Percentiles rank a stretch among this genome's conserved stretches.
phyloP scores from a whole-genome alignment of 1,140 invertebrate species.

The Drosophila parvula region DNA sequence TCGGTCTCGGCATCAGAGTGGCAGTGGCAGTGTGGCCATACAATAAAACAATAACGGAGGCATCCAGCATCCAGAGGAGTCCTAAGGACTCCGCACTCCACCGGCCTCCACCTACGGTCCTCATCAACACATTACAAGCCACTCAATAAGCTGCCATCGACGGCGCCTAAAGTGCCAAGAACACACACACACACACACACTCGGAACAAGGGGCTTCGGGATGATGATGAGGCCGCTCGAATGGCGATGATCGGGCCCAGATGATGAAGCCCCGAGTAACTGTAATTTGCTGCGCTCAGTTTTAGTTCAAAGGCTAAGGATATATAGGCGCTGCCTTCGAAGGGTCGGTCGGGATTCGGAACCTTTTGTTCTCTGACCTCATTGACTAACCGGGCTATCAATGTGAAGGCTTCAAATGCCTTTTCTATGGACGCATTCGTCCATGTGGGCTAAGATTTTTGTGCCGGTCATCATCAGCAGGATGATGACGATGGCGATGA shows the following conservation, averaged over 20 bases:
- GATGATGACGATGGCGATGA: constrained; percentile 23
- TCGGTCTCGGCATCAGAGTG: not conserved
- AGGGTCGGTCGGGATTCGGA: constrained; percentile 15
- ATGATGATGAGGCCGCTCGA: constrained; percentile 50
- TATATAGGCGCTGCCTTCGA: constrained; percentile 41
- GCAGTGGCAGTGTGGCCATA: constrained; percentile 25
- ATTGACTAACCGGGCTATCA: constrained; percentile 68
- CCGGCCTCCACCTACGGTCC: constrained; percentile 11
- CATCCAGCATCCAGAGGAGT: constrained; percentile 12
- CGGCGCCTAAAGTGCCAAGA: constrained; percentile 77
- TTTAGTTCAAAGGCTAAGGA: constrained; percentile 60
- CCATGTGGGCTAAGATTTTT: constrained; percentile 78
- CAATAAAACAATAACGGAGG: constrained; percentile 78
- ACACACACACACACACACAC: constrained; percentile 49
- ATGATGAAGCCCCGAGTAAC: constrained; percentile 61
- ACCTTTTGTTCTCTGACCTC: constrained; percentile 72
- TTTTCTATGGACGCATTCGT: constrained; percentile 76
- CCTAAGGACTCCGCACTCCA: constrained; percentile 21
- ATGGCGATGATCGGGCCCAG: constrained; percentile 56
- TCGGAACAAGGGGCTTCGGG: constrained; percentile 25
- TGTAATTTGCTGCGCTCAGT: constrained; percentile 69
- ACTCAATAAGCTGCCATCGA: constrained; percentile 79
- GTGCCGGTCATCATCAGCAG: constrained; percentile 72
- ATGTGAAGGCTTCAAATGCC: constrained; percentile 71
- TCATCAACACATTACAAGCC: constrained; percentile 79